A percentile compares a stretch with the other conserved stretches of the same genome.
Conservation (phyloP, 2,888 invertebrate species). For the Lycophotia porphyrea region DNA sequence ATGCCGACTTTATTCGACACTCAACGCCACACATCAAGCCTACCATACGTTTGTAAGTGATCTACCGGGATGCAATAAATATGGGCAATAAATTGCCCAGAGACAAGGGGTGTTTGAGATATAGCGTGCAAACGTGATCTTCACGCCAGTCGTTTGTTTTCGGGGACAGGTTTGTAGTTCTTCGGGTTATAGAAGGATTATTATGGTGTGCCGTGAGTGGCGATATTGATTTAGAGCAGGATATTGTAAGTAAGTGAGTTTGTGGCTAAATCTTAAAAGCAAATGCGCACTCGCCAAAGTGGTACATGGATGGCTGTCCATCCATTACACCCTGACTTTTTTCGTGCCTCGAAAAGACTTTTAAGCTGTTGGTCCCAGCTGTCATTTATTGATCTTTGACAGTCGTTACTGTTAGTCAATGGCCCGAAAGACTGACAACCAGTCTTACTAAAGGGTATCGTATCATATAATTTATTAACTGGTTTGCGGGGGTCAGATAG, state of each 20-base stretch:
- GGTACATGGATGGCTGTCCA: not conserved
- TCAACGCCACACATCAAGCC: not conserved
- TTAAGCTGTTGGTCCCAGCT: not conserved
- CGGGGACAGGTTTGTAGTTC: conserved; percentile 20
- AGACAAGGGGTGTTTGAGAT: conserved; percentile 34
- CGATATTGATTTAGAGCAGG: not conserved
- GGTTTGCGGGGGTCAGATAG: not conserved
- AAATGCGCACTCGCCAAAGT: not conserved
- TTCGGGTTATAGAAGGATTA: not conserved
- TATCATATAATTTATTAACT: not conserved
- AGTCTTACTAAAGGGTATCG: too few relatives aligned
- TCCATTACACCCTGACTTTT: too few relatives aligned
- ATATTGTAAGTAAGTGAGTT: not conserved
- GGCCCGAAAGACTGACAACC: too few relatives aligned
- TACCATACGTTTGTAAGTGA: conserved; percentile 29
- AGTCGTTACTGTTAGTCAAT: too few relatives aligned
- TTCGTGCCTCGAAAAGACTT: not conserved
- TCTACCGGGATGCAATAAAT: conserved; percentile 34
- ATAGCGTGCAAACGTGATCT: conserved; percentile 37
- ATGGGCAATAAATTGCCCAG: conserved; percentile 37
- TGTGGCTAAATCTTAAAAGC: not conserved
- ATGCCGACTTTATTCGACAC: not conserved
- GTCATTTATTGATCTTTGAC: not conserved
- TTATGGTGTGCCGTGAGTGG: not conserved
- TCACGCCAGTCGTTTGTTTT: conserved; percentile 37